Conservation (phyloP, 37 sponge, comb jelly and placozoan species). For the Corticium candelabrum region DNA sequence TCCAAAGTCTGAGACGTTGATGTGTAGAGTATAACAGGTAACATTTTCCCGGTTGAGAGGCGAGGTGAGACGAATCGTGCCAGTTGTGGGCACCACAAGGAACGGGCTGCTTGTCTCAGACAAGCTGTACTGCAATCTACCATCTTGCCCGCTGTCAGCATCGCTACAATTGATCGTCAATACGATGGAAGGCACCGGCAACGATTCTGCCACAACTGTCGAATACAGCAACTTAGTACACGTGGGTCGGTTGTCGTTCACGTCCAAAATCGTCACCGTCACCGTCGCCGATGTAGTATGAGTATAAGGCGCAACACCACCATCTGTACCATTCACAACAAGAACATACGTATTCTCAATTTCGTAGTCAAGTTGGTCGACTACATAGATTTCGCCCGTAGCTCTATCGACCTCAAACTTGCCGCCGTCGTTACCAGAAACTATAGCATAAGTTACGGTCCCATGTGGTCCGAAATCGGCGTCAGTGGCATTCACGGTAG, state of each 20-base stretch:
- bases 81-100: slow-evolving; percentile 13
- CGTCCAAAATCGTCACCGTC: slow-evolving; percentile 28
- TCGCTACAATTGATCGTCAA: slow-evolving; percentile 32
- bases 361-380: slow-evolving; percentile 23
- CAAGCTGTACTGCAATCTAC: slow-evolving; percentile 24
- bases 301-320: slow-evolving; percentile 15
- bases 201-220: slow-evolving; percentile 32
- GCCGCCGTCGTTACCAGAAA: background rate
- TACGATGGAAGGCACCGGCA: slow-evolving; percentile 15
- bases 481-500: slow-evolving; percentile 40
- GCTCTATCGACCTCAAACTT: slow-evolving; percentile 6
- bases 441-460: slow-evolving; percentile 25
- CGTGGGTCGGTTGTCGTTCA: slow-evolving; percentile 49
- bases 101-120: background rate
- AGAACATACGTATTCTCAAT: background rate
- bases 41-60: too few species aligned
- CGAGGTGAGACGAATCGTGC: background rate
- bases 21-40: background rate
- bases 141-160: slow-evolving; percentile 40
- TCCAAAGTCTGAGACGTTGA: background rate
- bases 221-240: slow-evolving; percentile 9
- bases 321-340: background rate
- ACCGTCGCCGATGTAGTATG: background rate
- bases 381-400: slow-evolving; percentile 32
- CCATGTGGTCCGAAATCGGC: slow-evolving; percentile 27